phyloP scores from a whole-genome alignment of 2,797 vertebrate genomes.

The Scomberomorus guttatus region DNA sequence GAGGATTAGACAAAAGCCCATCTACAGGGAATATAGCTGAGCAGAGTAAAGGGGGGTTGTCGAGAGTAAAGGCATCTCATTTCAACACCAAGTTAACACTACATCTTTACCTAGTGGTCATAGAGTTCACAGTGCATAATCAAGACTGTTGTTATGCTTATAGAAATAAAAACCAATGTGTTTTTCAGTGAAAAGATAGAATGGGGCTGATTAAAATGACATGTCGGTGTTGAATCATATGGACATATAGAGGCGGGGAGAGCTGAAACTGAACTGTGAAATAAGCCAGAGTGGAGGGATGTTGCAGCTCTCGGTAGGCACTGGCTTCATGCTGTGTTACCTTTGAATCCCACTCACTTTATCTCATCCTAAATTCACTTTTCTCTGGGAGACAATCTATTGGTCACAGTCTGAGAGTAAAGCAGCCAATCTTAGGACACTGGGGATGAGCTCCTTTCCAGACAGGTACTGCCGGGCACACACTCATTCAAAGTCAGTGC shows the following conservation, averaged over 20 bases:
- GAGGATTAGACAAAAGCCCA: conserved; percentile 81
- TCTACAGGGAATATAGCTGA: conserved; percentile 75
- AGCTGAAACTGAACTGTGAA: conserved; percentile 23
- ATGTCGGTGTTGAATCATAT: conserved; percentile 25
- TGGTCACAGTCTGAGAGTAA: conserved; percentile 73
- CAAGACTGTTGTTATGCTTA: conserved; percentile 1
- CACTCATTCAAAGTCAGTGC: conserved; percentile 43
- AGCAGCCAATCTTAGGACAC: conserved; percentile 31
- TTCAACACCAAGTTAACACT: conserved; percentile 36
- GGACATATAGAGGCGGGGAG: conserved; percentile 11
- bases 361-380: conserved; percentile 61
- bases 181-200: conserved; percentile 19
- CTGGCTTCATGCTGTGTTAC: conserved; percentile 56
- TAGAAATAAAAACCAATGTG: background rate
- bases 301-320: conserved; percentile 43
- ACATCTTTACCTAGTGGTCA: conserved; percentile 16
- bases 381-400: conserved; percentile 67
- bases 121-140: conserved; percentile 22
- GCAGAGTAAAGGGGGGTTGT: conserved; percentile 34
- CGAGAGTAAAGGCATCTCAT: conserved; percentile 69
- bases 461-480: conserved; percentile 35
- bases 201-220: conserved; percentile 20
- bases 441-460: conserved; percentile 47
- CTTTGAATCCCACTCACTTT: conserved; percentile 50
- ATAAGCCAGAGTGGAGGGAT: conserved; percentile 7